phyloP scores from a whole-genome alignment of 2,888 invertebrate species.

The Microctonus brassicae region DNA sequence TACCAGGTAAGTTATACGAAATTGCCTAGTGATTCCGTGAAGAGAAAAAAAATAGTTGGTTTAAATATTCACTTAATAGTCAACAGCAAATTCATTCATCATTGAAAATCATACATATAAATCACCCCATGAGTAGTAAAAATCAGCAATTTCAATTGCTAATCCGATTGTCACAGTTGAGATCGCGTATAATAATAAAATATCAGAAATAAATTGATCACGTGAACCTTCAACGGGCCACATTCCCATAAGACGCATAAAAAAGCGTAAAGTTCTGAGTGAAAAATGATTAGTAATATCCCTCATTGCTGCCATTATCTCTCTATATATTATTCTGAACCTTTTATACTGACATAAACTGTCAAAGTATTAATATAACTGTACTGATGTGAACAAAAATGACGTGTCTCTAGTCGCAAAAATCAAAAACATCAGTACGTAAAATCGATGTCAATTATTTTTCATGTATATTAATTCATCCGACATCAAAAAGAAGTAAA shows the following conservation, averaged over 20 bases:
- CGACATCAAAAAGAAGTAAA: too few relatives aligned
- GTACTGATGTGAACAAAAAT: too few relatives aligned
- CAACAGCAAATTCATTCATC: not conserved
- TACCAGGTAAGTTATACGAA: not conserved
- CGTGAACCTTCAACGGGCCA: conserved; percentile 44
- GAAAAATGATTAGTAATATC: conserved; percentile 25
- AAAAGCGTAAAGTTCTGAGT: conserved; percentile 47
- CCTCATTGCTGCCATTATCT: not conserved
- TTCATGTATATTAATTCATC: too few relatives aligned
- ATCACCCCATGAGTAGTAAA: conserved; percentile 48
- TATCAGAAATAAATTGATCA: conserved; percentile 45
- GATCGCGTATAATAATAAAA: conserved; percentile 39
- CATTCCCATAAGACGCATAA: conserved; percentile 51
- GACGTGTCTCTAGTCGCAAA: too few relatives aligned
- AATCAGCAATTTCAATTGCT: conserved; percentile 43
- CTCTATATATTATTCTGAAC: not conserved
- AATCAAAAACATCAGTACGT: too few relatives aligned
- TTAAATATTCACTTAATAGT: not conserved
- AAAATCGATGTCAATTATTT: too few relatives aligned
- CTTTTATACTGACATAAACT: too few relatives aligned
- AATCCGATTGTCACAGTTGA: conserved; percentile 42
- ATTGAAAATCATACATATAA: conserved; percentile 41
- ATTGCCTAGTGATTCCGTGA: not conserved
- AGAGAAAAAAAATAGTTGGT: not conserved
- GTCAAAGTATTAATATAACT: too few relatives aligned